Percentiles rank a stretch among this genome's conserved stretches.
Evolutionary conservation across 2,797 vertebrate genomes (phyloP).

Genomic region (Myotis myotis): DNA sequence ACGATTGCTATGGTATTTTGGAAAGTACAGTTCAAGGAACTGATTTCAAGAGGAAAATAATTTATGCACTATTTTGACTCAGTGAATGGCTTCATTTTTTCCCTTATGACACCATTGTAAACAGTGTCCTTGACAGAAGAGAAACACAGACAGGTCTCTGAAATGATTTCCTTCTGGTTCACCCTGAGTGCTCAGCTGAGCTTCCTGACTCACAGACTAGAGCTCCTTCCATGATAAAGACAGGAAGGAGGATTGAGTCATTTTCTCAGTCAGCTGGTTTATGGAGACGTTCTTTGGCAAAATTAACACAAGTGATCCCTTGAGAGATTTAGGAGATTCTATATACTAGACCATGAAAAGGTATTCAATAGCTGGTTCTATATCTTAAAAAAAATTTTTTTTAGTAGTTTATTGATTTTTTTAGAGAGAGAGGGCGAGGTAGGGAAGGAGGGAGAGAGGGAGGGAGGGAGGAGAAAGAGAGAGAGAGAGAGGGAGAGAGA

Average conservation of each 20-base stretch:
- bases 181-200: neutral
- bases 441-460: too few species aligned
- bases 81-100: neutral
- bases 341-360: neutral
- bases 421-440: neutral
- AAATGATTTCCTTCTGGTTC: conserved; percentile 30
- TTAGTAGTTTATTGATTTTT: neutral
- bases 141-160: conserved; percentile 14
- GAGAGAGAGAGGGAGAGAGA: too few species aligned
- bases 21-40: conserved; percentile 17
- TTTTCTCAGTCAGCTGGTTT: conserved; percentile 40
- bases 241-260: conserved; percentile 30
- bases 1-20: neutral
- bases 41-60: conserved; percentile 42
- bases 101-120: neutral
- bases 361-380: neutral
- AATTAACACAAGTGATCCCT: neutral
- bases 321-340: neutral
- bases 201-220: conserved; percentile 53
- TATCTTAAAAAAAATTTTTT: neutral
- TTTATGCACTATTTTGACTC: neutral
- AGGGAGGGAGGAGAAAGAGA: too few species aligned
- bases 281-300: neutral
- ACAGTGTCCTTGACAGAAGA: conserved; percentile 40
- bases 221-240: conserved; percentile 35